A percentile compares a stretch with the other conserved stretches of the same genome.
Conservation (phyloP, 2,888 invertebrate genomes). For the Hypomecis atomaria region DNA sequence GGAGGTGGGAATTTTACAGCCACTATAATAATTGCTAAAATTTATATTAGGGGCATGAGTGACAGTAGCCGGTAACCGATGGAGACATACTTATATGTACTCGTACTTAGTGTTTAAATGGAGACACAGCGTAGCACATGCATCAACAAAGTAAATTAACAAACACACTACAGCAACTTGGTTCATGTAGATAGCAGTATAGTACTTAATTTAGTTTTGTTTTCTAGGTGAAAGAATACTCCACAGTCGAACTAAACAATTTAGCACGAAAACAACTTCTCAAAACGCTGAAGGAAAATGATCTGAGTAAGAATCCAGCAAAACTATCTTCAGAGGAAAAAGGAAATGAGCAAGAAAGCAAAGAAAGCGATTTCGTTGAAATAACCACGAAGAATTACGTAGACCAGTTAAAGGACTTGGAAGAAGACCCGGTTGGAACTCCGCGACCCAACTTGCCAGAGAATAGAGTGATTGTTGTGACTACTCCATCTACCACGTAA, state of each 20-base stretch:
- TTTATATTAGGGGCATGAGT: too few relatives aligned
- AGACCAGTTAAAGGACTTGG: conserved; percentile 66
- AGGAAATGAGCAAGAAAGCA: conserved; percentile 39
- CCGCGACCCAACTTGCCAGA: conserved; percentile 63
- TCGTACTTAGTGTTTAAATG: too few relatives aligned
- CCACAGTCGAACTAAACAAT: conserved; percentile 73
- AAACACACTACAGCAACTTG: too few relatives aligned
- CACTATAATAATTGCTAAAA: too few relatives aligned
- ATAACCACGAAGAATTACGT: conserved; percentile 58
- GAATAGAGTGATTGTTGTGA: conserved; percentile 68
- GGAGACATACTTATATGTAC: too few relatives aligned
- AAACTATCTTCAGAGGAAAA: conserved; percentile 43
- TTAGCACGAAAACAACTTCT: conserved; percentile 68
- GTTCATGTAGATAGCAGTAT: neutral
- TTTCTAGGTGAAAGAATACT: conserved; percentile 72
- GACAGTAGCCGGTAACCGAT: too few relatives aligned
- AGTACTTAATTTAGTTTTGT: neutral
- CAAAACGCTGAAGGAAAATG: conserved; percentile 57
- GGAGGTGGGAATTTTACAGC: too few relatives aligned
- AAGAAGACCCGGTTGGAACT: conserved; percentile 74
- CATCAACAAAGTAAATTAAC: too few relatives aligned
- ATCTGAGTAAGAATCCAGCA: conserved; percentile 55
- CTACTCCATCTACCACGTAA: conserved; percentile 55
- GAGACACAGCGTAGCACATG: too few relatives aligned
- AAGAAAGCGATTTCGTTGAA: conserved; percentile 30